Conservation (phyloP, 2,888 invertebrate genomes). For the Patella depressa region DNA sequence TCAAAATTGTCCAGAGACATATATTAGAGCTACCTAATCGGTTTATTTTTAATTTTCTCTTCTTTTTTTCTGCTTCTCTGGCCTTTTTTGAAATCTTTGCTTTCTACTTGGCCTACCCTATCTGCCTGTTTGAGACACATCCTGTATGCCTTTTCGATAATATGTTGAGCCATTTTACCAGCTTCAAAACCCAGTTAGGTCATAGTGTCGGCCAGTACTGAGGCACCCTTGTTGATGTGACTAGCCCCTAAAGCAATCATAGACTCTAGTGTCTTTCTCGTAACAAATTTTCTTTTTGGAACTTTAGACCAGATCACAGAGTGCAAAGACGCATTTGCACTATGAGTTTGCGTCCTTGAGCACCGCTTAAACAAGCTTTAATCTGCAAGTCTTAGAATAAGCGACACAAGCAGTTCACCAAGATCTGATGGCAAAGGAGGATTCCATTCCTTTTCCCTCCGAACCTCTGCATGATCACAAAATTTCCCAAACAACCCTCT, state of each 20-base stretch:
- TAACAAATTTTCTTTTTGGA: conserved; percentile 15
- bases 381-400: not conserved
- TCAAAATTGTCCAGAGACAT: not conserved
- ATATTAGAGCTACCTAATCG: not conserved
- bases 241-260: not conserved
- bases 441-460: not conserved
- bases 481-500: conserved; percentile 20
- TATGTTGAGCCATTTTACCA: not conserved
- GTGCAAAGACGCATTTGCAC: conserved; percentile 19
- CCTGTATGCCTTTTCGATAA: not conserved
- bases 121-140: not conserved
- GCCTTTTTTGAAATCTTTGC: not conserved
- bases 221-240: not conserved
- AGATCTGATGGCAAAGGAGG: not conserved
- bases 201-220: not conserved
- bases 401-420: not conserved
- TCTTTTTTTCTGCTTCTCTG: not conserved
- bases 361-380: conserved; percentile 14
- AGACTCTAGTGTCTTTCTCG: conserved; percentile 1
- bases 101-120: not conserved
- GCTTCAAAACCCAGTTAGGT: not conserved
- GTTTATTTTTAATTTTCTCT: not conserved
- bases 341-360: conserved; percentile 13
- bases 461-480: not conserved
- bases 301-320: conserved; percentile 12